A percentile compares a stretch with the other conserved stretches of the same genome.
These are phyloP conservation scores for Drosophila teissieri DNA, from an alignment of 1,140 invertebrate species.

Conservation along the genomic window DNA sequence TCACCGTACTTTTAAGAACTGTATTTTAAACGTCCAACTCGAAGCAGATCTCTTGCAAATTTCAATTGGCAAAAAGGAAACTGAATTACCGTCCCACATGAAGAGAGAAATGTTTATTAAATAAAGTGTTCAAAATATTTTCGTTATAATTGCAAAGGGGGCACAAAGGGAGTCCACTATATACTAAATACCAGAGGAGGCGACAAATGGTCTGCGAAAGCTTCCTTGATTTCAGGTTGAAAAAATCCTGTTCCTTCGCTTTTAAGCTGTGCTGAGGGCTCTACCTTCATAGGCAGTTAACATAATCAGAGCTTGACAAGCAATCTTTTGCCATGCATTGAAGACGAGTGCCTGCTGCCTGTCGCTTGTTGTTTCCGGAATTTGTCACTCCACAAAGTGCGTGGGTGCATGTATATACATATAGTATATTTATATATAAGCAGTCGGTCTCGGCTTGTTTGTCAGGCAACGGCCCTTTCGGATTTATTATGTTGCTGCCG, in stretches of 20 bases:
- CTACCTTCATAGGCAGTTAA: constrained; percentile 63
- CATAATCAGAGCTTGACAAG: constrained; percentile 78
- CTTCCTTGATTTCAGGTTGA: no score
- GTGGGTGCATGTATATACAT: constrained; percentile 9
- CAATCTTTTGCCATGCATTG: constrained; percentile 68
- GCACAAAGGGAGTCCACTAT: no score
- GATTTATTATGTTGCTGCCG: constrained; percentile 73
- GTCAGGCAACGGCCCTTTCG: constrained; percentile 66
- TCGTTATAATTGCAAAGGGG: no score
- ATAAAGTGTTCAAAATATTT: not conserved
- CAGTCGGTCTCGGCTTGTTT: constrained; percentile 57
- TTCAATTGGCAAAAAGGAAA: not conserved
- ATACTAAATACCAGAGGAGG: no score
- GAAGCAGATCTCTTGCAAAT: not conserved
- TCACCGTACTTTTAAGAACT: not conserved
- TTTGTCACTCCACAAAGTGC: constrained; percentile 57
- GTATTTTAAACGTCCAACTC: not conserved
- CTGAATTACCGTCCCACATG: not conserved
- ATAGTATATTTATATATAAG: not conserved
- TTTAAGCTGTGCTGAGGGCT: not conserved
- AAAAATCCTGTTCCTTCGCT: no score
- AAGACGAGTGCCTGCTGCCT: constrained; percentile 62
- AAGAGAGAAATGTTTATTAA: not conserved
- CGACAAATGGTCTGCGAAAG: no score
- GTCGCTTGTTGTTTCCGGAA: constrained; percentile 69